These are phyloP conservation scores for Helicoverpa assulta DNA, from an alignment of 2,888 invertebrate genomes.

Conservation along the genomic window DNA sequence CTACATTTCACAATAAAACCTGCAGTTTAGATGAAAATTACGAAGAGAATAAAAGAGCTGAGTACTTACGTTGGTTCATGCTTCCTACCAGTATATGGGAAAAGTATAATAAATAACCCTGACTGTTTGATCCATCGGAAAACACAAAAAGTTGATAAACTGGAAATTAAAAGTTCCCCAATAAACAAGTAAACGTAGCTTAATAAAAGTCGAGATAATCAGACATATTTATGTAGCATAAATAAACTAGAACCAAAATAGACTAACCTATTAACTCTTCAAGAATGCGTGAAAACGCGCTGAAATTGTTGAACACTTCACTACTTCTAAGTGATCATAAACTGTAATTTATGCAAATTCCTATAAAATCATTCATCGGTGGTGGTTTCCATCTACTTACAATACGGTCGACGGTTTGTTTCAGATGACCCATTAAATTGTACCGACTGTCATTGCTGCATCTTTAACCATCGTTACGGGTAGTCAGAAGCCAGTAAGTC, in stretches of 20 bases:
- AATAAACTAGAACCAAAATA: constrained; percentile 32
- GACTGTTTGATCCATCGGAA: too few relatives aligned
- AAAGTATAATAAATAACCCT: too few relatives aligned
- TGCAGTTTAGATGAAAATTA: too few relatives aligned
- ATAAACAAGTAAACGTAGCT: background rate
- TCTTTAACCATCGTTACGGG: too few relatives aligned
- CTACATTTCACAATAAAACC: too few relatives aligned
- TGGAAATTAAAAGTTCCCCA: background rate
- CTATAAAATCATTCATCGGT: background rate
- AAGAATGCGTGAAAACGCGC: constrained; percentile 46
- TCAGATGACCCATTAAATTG: too few relatives aligned
- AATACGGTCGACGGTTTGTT: too few relatives aligned
- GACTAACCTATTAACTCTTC: constrained; percentile 51
- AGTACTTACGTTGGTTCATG: too few relatives aligned
- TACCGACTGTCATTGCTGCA: too few relatives aligned
- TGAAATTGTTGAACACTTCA: constrained; percentile 17
- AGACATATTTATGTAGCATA: constrained; percentile 21
- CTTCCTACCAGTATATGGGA: too few relatives aligned
- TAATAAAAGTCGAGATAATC: constrained; percentile 27
- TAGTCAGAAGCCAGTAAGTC: too few relatives aligned
- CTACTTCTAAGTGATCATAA: constrained; percentile 40
- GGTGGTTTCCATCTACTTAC: background rate
- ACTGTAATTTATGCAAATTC: constrained; percentile 4
- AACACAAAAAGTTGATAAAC: background rate
- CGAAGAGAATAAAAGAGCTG: too few relatives aligned